Percentiles rank a stretch among this genome's conserved stretches.
Evolutionary conservation across 1,140 invertebrate genomes (phyloP).

Genomic region (Scaptodrosophila lebanonensis): DNA sequence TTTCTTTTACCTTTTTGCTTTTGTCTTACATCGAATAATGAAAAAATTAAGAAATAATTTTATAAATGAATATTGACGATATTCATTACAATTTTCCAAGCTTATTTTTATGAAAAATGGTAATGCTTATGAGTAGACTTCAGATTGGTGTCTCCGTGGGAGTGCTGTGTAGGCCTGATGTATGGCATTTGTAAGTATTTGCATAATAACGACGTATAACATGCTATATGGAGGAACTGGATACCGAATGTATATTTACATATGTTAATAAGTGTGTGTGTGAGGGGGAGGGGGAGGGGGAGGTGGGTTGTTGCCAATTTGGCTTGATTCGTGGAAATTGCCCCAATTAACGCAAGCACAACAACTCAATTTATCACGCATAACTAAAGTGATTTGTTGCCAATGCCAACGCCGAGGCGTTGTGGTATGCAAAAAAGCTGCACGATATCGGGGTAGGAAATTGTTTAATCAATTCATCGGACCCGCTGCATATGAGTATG

Average conservation of each 20-base stretch:
- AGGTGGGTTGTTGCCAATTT: slow-evolving; percentile 10
- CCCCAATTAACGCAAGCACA: slow-evolving; percentile 69
- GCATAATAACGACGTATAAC: no score
- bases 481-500: slow-evolving; percentile 8
- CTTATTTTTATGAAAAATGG: no score
- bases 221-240: no score
- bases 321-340: slow-evolving; percentile 62
- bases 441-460: slow-evolving; percentile 56
- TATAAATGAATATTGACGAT: no score
- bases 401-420: slow-evolving; percentile 57
- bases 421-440: slow-evolving; percentile 33
- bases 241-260: no score
- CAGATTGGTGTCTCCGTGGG: background rate
- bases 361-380: slow-evolving; percentile 75
- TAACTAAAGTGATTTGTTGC: slow-evolving; percentile 75
- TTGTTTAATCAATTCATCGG: slow-evolving; percentile 75
- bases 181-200: no score
- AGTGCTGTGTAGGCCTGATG: no score
- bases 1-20: no score
- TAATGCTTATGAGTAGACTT: no score
- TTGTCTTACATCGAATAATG: no score
- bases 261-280: slow-evolving; percentile 1
- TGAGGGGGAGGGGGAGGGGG: background rate
- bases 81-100: no score
- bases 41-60: no score